Percentiles rank a stretch among this genome's conserved stretches.
Conservation (phyloP, 2,888 invertebrate genomes). For the Temnothorax rugatulus region DNA sequence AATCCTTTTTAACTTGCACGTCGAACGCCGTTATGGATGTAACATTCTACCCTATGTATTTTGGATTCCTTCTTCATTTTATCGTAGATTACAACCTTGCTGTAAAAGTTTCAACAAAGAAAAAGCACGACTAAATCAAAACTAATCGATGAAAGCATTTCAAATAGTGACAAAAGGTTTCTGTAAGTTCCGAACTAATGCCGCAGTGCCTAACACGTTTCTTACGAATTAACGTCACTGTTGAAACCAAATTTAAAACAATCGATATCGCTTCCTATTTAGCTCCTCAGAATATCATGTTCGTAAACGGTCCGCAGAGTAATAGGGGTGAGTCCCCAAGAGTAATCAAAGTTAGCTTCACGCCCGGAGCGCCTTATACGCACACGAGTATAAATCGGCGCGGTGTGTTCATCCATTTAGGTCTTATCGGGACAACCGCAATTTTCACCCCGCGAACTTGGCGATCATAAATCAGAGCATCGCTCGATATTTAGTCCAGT, state of each 20-base stretch:
- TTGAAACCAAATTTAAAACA: background rate
- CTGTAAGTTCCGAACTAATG: background rate
- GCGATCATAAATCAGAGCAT: slow-evolving; percentile 45
- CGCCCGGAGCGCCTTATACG: background rate
- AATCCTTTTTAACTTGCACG: slow-evolving; percentile 38
- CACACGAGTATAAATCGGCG: slow-evolving; percentile 26
- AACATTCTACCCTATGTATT: slow-evolving; percentile 13
- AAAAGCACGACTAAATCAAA: background rate
- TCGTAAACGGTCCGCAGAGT: background rate
- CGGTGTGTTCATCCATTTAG: slow-evolving; percentile 46
- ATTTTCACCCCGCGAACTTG: slow-evolving; percentile 44
- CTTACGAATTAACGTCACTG: background rate
- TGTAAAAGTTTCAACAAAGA: background rate
- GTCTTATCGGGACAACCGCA: slow-evolving; percentile 43
- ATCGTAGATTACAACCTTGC: background rate
- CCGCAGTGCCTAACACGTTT: background rate
- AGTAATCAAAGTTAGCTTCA: slow-evolving; percentile 31
- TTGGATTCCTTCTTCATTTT: background rate
- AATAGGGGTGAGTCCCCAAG: background rate
- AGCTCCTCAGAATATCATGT: background rate
- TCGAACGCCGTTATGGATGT: slow-evolving; percentile 9
- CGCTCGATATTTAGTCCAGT: slow-evolving; percentile 58
- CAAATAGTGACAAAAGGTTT: background rate
- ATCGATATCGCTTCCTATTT: background rate
- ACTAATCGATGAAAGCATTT: background rate